Percentiles rank a stretch among this genome's conserved stretches.
phyloP scores from a whole-genome alignment of 2,113 vertebrate species.

The Gambusia affinis region DNA sequence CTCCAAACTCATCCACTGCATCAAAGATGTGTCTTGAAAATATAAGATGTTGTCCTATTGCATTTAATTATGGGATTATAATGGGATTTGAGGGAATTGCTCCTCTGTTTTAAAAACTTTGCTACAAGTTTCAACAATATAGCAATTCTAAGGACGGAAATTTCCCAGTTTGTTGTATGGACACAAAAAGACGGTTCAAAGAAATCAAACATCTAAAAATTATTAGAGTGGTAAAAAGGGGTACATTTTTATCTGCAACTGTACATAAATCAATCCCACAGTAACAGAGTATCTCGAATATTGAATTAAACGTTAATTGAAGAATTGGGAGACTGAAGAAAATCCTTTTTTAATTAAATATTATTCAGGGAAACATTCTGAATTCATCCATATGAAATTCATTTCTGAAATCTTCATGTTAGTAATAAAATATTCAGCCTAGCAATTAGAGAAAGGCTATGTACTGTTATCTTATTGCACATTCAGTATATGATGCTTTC shows the following conservation, averaged over 20 bases:
- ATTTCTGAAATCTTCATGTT: slow-evolving; percentile 30
- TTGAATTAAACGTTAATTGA: not conserved
- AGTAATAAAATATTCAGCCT: slow-evolving; percentile 74
- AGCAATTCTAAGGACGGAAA: not conserved
- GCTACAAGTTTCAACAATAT: not conserved
- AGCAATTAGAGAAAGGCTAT: slow-evolving; percentile 79
- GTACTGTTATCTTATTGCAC: slow-evolving; percentile 82
- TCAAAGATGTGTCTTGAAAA: not conserved
- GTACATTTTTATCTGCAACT: not conserved
- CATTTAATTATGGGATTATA: too few species aligned
- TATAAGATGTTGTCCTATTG: not conserved
- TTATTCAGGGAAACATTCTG: slow-evolving; percentile 45
- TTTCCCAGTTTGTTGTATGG: too few species aligned
- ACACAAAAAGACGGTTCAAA: too few species aligned
- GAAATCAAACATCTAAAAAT: too few species aligned
- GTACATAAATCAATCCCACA: not conserved
- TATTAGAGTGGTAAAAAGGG: too few species aligned
- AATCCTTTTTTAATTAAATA: not conserved
- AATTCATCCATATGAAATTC: slow-evolving; percentile 53
- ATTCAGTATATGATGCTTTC: slow-evolving; percentile 65
- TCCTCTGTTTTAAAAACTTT: not conserved
- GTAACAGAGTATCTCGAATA: not conserved
- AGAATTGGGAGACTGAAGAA: not conserved
- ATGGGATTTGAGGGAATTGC: too few species aligned
- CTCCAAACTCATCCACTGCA: not conserved